Percentiles rank a stretch among this genome's conserved stretches.
Evolutionary conservation across 2,113 vertebrate genomes (phyloP).

Genomic region (Mastomys natalensis): DNA sequence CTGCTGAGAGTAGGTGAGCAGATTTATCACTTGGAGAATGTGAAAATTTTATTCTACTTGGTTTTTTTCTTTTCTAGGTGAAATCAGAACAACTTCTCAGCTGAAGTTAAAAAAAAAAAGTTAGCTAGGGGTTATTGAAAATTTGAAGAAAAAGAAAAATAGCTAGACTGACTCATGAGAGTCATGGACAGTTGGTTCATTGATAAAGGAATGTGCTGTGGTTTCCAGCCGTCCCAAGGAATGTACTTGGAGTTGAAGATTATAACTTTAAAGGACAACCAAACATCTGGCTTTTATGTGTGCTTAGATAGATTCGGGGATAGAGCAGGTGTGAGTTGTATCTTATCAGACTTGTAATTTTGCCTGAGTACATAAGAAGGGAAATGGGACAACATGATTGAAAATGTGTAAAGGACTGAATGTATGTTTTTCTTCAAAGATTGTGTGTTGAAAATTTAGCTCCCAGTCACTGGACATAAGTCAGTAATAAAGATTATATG

Average conservation of each 20-base stretch:
- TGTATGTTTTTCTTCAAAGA: background rate
- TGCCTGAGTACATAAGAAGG: background rate
- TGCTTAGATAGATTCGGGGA: background rate
- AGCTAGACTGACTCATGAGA: background rate
- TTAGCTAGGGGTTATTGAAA: background rate
- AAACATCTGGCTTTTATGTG: background rate
- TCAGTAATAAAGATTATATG: background rate
- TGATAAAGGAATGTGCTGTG: background rate
- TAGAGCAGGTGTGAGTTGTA: background rate
- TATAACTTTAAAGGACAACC: background rate
- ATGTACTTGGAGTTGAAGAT: background rate
- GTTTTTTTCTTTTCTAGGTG: background rate
- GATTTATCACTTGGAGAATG: background rate
- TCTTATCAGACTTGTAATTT: conserved; percentile 11
- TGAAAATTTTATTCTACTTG: conserved; percentile 1
- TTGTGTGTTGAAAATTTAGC: background rate
- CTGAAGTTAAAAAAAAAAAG: background rate
- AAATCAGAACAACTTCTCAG: background rate
- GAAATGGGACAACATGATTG: background rate
- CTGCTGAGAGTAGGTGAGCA: background rate
- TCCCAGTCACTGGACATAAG: background rate
- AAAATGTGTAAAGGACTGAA: background rate
- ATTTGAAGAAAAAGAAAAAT: conserved; percentile 13
- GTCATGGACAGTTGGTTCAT: background rate
- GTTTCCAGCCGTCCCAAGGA: background rate